Conservation (phyloP, 2,888 invertebrate genomes). For the Crocallis elinguaria region DNA sequence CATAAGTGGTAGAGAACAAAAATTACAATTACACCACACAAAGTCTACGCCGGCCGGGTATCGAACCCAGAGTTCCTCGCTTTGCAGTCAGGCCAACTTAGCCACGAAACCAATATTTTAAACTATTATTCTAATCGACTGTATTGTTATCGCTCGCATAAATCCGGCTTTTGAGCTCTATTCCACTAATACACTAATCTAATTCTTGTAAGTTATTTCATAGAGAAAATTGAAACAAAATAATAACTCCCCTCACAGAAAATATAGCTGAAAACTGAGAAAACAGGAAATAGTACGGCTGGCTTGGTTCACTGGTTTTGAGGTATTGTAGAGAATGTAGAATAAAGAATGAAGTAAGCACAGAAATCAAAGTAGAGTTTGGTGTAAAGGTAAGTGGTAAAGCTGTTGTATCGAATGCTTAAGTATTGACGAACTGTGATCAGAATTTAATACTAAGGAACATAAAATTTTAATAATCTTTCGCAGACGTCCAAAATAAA, state of each 20-base stretch:
- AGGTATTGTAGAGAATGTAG: background rate
- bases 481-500: too few relatives aligned
- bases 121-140: too few relatives aligned
- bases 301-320: background rate
- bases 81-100: too few relatives aligned
- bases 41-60: too few relatives aligned
- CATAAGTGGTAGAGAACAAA: too few relatives aligned
- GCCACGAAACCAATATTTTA: too few relatives aligned
- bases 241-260: background rate
- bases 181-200: too few relatives aligned
- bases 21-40: too few relatives aligned
- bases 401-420: too few relatives aligned
- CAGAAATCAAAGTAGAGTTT: background rate
- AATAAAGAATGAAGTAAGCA: background rate
- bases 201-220: background rate
- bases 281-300: background rate
- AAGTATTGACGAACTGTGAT: background rate
- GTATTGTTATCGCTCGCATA: background rate
- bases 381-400: background rate
- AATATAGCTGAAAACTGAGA: background rate
- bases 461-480: too few relatives aligned
- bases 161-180: background rate
- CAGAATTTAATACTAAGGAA: too few relatives aligned
- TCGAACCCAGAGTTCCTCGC: too few relatives aligned
- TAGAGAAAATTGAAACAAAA: background rate